Conservation (phyloP, 1,140 invertebrate species). For the Hermetia illucens region DNA sequence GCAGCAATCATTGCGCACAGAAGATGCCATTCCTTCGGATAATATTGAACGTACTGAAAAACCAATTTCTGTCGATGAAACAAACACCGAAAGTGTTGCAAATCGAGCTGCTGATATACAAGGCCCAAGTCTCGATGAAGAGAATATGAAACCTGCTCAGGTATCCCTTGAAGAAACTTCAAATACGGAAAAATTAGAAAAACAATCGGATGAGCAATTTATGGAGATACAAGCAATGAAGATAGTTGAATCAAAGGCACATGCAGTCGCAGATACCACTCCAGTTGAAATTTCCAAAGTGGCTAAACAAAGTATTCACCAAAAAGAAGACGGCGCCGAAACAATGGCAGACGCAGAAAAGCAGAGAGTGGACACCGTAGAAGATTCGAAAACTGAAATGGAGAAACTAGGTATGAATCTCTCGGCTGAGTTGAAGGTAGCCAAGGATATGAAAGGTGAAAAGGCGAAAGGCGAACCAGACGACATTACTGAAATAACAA, state of each 20-base stretch:
- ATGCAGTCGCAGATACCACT: background rate
- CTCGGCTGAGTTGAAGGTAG: background rate
- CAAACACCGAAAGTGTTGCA: no score
- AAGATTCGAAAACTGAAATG: background rate
- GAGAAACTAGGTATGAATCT: background rate
- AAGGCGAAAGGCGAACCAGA: no score
- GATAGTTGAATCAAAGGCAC: background rate
- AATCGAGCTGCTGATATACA: no score
- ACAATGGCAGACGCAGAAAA: background rate
- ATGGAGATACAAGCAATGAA: background rate
- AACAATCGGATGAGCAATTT: background rate
- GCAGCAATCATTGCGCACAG: background rate
- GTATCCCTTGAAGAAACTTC: background rate
- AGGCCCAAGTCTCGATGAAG: no score
- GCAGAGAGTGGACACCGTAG: background rate
- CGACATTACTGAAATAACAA: no score
- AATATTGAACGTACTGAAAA: background rate
- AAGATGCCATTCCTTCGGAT: background rate
- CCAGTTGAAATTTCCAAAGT: background rate
- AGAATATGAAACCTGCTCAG: no score
- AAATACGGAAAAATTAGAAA: background rate
- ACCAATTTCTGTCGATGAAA: background rate
- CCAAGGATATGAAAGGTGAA: no score
- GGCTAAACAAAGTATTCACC: background rate
- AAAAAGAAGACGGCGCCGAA: background rate